A percentile compares a stretch with the other conserved stretches of the same genome.
Evolutionary conservation across 2,113 vertebrate species (phyloP).

Genomic region (Astur gentilis): DNA sequence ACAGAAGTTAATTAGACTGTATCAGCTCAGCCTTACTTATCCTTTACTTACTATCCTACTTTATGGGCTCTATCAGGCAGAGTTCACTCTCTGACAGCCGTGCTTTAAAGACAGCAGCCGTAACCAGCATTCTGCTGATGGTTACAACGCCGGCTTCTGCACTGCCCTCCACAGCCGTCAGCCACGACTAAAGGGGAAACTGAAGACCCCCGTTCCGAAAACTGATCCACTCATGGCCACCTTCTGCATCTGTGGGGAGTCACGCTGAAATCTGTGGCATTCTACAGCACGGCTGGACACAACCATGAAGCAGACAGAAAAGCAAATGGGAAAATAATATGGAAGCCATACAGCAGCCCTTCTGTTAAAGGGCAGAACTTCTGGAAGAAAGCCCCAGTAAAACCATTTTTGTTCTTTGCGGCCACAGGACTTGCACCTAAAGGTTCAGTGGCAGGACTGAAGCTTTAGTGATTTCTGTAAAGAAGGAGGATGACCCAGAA

Average conservation of each 20-base stretch:
- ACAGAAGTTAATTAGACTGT: neutral
- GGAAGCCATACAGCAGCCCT: neutral
- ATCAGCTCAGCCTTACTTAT: neutral
- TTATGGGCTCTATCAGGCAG: neutral
- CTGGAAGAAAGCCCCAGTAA: neutral
- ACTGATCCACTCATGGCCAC: accelerated
- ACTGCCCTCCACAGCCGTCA: neutral
- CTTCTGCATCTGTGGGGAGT: accelerated
- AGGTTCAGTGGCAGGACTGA: neutral
- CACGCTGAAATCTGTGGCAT: accelerated
- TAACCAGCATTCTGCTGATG: neutral
- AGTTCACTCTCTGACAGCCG: neutral
- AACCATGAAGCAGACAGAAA: neutral
- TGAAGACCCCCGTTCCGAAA: neutral
- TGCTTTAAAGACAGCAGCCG: neutral
- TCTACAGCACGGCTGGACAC: neutral
- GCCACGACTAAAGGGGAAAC: neutral
- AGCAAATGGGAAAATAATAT: neutral
- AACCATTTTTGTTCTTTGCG: neutral
- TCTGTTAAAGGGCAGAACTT: neutral
- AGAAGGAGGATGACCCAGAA: neutral
- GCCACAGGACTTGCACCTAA: neutral
- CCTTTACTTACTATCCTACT: neutral
- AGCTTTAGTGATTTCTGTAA: accelerated
- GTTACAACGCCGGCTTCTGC: neutral